Conservation (phyloP, 2,797 vertebrate genomes). For the Trachops cirrhosus region DNA sequence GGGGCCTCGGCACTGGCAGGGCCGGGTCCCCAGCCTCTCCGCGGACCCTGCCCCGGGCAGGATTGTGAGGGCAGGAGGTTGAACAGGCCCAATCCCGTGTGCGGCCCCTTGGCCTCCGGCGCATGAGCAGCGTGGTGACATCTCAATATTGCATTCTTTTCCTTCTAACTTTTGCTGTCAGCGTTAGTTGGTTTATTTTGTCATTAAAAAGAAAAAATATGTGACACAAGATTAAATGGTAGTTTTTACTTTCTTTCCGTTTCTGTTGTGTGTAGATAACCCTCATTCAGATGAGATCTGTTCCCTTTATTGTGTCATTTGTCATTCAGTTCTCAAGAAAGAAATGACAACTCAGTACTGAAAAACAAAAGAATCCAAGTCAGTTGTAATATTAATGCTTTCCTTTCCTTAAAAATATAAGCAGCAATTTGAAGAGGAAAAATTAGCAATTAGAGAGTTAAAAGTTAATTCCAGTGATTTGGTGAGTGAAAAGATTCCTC, state of each 20-base stretch:
- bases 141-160: conserved; percentile 84
- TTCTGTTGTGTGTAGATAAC: conserved; percentile 80
- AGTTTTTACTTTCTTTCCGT: conserved; percentile 79
- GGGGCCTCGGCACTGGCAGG: conserved; percentile 77
- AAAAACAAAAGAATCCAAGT: conserved; percentile 14
- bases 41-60: conserved; percentile 86
- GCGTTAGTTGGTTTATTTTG: conserved; percentile 84
- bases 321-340: conserved; percentile 73
- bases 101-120: conserved; percentile 79
- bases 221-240: conserved; percentile 83
- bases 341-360: conserved; percentile 10
- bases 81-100: conserved; percentile 87
- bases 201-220: conserved; percentile 77
- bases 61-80: conserved; percentile 89
- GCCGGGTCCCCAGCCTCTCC: conserved; percentile 72
- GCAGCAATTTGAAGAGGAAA: background rate
- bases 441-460: background rate
- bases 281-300: conserved; percentile 82
- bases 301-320: conserved; percentile 78
- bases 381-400: conserved; percentile 58
- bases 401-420: conserved; percentile 59
- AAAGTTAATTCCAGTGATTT: conserved; percentile 16
- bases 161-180: conserved; percentile 88
- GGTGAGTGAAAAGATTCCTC: background rate
- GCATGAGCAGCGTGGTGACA: conserved; percentile 79